Evolutionary conservation across 2,888 invertebrate genomes (phyloP), one percentile per base, ranked within the genome.

Genomic region (Morpho deidamia): DNA sequence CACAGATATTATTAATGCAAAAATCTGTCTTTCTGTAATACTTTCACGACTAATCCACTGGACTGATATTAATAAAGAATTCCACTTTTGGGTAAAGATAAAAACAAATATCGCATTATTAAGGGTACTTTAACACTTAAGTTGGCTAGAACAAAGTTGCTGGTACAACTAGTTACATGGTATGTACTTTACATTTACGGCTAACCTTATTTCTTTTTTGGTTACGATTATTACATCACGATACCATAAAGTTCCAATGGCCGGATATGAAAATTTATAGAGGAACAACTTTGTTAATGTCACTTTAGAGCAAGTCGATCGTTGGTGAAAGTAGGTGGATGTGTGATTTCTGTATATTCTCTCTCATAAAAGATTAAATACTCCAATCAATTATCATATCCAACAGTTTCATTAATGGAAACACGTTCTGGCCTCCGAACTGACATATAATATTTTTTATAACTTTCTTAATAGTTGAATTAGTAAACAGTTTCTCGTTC

Each of bases 371-470:
- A 63, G 51, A 60, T 62, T 46, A 53, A 60, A 58, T 44, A 58
- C 43, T 23, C 23, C 60, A 61, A 53, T 55, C 61, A 51, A 66
- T 69, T 68, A 64, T 58, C 62, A 70, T 70, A 72, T 46, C 44
- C 46, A 55, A 42, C 33, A 42, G 45, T 46, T 45, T 49, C 32
- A 37, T 40, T 41, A 40, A 23, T 34, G 44, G 44, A 14, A 33
- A 34, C 38, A 38, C 23, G n/a, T 38, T 8, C 14, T 8, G 12
- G 10, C 34, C 14, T 35, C 35, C 34, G 9, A 12, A 1, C 14
- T 35, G 10, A 35, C 23, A 23, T 5, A 23, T 23, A 23, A 23
- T 23, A 23, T 23, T 23, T 23, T 23, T 23, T 23, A 23, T 23
- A 23, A 23, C 23, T 23, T 23, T 23, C 23, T 23, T 23, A 23